Conservation (phyloP, 2,888 invertebrate genomes). For the Vandiemenella viatica region DNA sequence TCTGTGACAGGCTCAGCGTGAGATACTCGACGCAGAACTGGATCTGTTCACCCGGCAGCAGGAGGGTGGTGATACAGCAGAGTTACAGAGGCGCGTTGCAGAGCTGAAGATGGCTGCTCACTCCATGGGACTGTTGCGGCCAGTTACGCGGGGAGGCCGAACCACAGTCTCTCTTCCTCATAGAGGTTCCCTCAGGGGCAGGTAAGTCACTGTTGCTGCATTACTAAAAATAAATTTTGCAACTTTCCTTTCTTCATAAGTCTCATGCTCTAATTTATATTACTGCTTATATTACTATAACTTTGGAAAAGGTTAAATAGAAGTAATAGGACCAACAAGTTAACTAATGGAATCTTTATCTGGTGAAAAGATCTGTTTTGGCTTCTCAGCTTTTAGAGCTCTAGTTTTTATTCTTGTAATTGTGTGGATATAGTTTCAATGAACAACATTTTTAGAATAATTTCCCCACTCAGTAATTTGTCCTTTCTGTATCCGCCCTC, state of each 20-base stretch:
- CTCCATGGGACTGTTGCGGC: constrained; percentile 5
- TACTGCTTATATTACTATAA: no score
- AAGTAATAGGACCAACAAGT: no score
- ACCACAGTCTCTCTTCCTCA: constrained; percentile 20
- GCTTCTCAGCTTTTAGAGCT: no score
- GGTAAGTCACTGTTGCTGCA: background rate
- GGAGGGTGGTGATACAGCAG: constrained; percentile 73
- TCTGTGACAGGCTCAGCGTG: constrained; percentile 64
- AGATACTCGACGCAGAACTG: constrained; percentile 78
- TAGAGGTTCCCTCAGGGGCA: constrained; percentile 3
- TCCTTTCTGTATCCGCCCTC: no score
- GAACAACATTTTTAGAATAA: no score
- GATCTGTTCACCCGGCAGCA: constrained; percentile 81
- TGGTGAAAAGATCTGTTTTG: no score
- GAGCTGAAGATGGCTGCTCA: constrained; percentile 44
- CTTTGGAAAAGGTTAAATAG: no score
- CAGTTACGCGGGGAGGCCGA: constrained; percentile 16
- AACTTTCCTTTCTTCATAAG: background rate
- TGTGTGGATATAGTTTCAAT: no score
- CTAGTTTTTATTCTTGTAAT: no score
- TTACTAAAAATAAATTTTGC: background rate
- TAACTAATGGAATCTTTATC: no score
- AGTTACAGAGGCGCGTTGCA: constrained; percentile 57
- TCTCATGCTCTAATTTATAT: no score
- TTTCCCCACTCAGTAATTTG: no score